phyloP scores from a whole-genome alignment of 2,888 invertebrate species.

The Penaeus monodon region DNA sequence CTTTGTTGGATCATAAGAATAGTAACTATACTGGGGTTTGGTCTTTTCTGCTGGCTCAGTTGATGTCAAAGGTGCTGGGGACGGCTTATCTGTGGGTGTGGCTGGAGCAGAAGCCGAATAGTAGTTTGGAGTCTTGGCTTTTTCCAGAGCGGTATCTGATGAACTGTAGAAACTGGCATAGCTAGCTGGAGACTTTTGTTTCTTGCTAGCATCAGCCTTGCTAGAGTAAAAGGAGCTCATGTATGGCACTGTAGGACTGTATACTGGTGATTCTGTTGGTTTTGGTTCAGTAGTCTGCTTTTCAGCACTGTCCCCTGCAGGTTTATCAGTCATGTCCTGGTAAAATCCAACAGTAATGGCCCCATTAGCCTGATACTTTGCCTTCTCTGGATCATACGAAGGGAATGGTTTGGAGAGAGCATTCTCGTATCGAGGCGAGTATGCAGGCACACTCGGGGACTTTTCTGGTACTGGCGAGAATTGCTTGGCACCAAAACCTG shows the following conservation, averaged over 20 bases:
- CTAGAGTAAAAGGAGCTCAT: constrained; percentile 61
- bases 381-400: constrained; percentile 61
- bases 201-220: constrained; percentile 51
- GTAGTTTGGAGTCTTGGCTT: constrained; percentile 64
- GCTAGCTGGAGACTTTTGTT: constrained; percentile 63
- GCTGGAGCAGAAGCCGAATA: constrained; percentile 64
- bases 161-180: constrained; percentile 62
- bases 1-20: constrained; percentile 63
- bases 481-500: constrained; percentile 62
- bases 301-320: constrained; percentile 51
- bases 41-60: constrained; percentile 51
- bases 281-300: constrained; percentile 56
- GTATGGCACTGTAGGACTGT: constrained; percentile 64
- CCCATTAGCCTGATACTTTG: constrained; percentile 64
- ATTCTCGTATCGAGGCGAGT: constrained; percentile 62
- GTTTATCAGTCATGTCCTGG: constrained; percentile 63
- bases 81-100: constrained; percentile 62
- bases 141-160: constrained; percentile 54
- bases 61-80: constrained; percentile 43
- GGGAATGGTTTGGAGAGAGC: constrained; percentile 59
- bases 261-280: constrained; percentile 59
- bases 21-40: constrained; percentile 63
- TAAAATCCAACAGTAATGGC: constrained; percentile 63
- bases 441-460: constrained; percentile 63
- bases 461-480: constrained; percentile 64